A percentile compares a stretch with the other conserved stretches of the same genome.
Conservation (phyloP, 2,888 invertebrate genomes). For the Drosophila imparisetae region DNA sequence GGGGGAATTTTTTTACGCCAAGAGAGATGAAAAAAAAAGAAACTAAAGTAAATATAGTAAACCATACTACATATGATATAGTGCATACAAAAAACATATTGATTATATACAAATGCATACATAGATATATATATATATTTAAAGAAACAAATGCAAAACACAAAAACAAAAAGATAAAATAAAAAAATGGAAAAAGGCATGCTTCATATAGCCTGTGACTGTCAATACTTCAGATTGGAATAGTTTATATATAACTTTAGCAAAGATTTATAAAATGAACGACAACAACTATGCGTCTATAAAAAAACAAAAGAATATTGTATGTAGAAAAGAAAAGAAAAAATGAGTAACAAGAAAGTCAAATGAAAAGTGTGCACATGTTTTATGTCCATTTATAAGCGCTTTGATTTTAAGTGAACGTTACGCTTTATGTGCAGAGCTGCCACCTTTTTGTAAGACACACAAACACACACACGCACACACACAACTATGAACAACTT, state of each 20-base stretch:
- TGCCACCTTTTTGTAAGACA: constrained; percentile 69
- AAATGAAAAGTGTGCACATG: constrained; percentile 48
- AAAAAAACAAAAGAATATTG: constrained; percentile 22
- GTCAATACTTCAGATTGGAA: constrained; percentile 82
- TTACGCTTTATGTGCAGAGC: constrained; percentile 76
- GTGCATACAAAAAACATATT: constrained; percentile 54
- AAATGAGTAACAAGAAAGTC: constrained; percentile 26
- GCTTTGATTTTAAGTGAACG: constrained; percentile 71
- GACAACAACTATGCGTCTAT: constrained; percentile 38
- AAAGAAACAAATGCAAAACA: constrained; percentile 40
- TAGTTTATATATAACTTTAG: constrained; percentile 79
- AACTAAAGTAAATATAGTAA: constrained; percentile 57
- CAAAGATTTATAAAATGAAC: constrained; percentile 63
- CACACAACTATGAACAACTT: constrained; percentile 8
- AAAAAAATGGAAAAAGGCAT: constrained; percentile 46
- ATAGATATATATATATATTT: constrained; percentile 53
- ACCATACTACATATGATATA: constrained; percentile 67
- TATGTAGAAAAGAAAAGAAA: constrained; percentile 48
- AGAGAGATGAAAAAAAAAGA: constrained; percentile 33
- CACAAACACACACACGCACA: constrained; percentile 18
- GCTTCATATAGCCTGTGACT: constrained; percentile 83
- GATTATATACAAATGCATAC: constrained; percentile 60
- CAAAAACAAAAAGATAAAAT: constrained; percentile 13
- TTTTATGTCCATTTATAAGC: constrained; percentile 68
- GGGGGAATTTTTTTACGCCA: constrained; percentile 72